Percentiles rank a stretch among this genome's conserved stretches.
Conservation (phyloP, 2,888 invertebrate species). For the Griposia aprilina region DNA sequence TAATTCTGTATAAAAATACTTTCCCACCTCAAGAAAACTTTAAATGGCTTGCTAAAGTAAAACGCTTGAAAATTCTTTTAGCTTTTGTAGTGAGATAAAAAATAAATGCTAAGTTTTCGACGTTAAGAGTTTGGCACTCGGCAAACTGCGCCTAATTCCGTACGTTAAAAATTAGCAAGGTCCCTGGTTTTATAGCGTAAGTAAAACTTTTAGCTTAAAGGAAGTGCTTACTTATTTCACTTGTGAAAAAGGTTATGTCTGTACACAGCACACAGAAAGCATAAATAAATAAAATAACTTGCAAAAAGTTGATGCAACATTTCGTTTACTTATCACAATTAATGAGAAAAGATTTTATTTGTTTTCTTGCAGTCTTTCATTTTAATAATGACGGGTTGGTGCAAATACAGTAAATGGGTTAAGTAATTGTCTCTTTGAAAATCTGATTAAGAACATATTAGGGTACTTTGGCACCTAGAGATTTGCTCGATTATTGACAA, state of each 20-base stretch:
- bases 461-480: too few species aligned
- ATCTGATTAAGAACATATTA: neutral
- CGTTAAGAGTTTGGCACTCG: slow-evolving; percentile 62
- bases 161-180: slow-evolving; percentile 61
- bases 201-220: slow-evolving; percentile 49
- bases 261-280: slow-evolving; percentile 14
- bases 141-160: slow-evolving; percentile 58
- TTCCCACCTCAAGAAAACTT: slow-evolving; percentile 48
- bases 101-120: slow-evolving; percentile 63
- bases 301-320: neutral
- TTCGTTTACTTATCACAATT: neutral
- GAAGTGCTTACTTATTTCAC: slow-evolving; percentile 41
- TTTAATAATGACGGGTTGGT: slow-evolving; percentile 9
- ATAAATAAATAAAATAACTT: neutral
- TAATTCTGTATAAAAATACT: slow-evolving; percentile 41
- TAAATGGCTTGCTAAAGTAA: slow-evolving; percentile 50
- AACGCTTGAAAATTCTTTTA: slow-evolving; percentile 46
- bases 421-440: slow-evolving; percentile 6
- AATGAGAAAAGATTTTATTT: neutral
- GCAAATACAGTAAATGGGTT: neutral
- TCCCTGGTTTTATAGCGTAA: slow-evolving; percentile 54
- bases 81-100: slow-evolving; percentile 58
- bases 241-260: slow-evolving; percentile 38
- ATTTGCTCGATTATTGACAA: too few species aligned
- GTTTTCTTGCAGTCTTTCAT: neutral